Percentiles rank a stretch among this genome's conserved stretches.
These are phyloP conservation scores for Aldabrachelys gigantea DNA, from an alignment of 2,113 vertebrate species.

Conservation along the genomic window DNA sequence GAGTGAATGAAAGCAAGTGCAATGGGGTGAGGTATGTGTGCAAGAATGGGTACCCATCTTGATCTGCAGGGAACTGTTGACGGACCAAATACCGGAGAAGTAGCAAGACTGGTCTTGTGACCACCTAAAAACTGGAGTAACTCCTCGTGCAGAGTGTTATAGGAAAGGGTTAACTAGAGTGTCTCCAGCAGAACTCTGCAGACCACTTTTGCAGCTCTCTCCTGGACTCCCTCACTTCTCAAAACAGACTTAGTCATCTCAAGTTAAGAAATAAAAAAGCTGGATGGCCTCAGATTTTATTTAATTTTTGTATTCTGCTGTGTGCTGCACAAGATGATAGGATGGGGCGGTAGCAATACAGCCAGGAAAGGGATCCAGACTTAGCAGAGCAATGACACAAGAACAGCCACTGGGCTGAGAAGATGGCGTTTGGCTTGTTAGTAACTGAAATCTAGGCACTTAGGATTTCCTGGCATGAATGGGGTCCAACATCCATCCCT, in stretches of 20 bases:
- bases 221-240: background rate
- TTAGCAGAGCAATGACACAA: background rate
- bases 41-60: background rate
- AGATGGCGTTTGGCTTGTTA: background rate
- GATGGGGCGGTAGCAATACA: constrained; percentile 56
- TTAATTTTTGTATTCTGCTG: constrained; percentile 54
- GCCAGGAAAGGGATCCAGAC: constrained; percentile 43
- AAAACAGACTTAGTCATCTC: background rate
- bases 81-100: background rate
- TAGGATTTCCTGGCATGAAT: accelerated
- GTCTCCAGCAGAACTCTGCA: background rate
- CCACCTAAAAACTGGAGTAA: background rate
- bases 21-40: background rate
- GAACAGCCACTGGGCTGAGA: constrained; percentile 9
- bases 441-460: background rate
- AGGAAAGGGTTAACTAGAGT: background rate
- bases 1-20: background rate
- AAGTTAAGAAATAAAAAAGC: background rate
- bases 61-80: background rate
- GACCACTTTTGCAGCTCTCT: background rate
- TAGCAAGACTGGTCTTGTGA: background rate
- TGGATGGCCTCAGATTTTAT: background rate
- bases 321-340: constrained; percentile 20
- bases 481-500: accelerated
- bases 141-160: background rate